Base-by-base conservation (phyloP, 2,888 invertebrate genomes). In the Caenorhabditis sinica region DNA sequence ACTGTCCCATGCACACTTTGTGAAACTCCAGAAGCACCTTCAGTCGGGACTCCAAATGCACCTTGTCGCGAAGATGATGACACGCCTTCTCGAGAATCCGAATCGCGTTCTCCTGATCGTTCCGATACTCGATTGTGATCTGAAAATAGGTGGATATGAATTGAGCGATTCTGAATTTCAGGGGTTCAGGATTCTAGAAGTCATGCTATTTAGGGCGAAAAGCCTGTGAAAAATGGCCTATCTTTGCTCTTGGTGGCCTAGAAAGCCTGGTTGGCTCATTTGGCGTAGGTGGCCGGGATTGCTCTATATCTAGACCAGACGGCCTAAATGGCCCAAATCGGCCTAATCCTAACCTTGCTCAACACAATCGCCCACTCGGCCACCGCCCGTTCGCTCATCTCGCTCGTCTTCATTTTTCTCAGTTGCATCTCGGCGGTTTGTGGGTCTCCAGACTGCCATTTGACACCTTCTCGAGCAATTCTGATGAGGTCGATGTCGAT, bases 91-190 rank as follows among this genome's bases (percentile, higher is more conserved):
- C 73, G 25, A 84, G 56, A 20, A 75, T 30, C 15, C 76, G 40
- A 9, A 83, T 77, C 3, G 73, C 77, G 33, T 74, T 61, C 9
- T 73, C 77, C 17, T 63, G 13, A 45, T 83, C 63, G 45, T 83
- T 79, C 25, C 76, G 68, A 33, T 68, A 74, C 40, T 79, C 83
- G 11, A 84, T 23, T 1, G 73, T 74, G 30, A 79, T 84, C 25
- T 49, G 49, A 45, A 3, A 15, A 17, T 4, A 36, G 4, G 13
- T 11, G 40, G 40, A 40, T n/a, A 40, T 40, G 40, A 40, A 13
- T 4, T 6, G 33, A 9, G 33, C 4, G 33, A 36, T 36, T 36
- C 9, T 36, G n/a, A n/a, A n/a, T 40, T 40, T 40, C 13, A 40
- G 13, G 13, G 40, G n/a, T n/a, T n/a, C n/a, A n/a, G 4, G 1